Conservation (phyloP, 2,888 invertebrate genomes). For the Boloria selene region DNA sequence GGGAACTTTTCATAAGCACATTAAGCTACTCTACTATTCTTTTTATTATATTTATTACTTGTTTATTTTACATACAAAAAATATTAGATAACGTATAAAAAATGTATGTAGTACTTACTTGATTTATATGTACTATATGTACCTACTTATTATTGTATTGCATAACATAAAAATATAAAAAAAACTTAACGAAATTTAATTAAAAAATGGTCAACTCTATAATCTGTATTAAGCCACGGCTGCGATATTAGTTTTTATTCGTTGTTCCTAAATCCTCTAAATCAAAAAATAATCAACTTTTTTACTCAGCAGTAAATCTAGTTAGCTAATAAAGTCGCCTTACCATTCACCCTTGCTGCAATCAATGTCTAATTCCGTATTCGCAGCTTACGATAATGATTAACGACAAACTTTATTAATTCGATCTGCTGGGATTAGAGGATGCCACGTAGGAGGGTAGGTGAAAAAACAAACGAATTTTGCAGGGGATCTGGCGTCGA, state of each 20-base stretch:
- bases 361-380: slow-evolving; percentile 78
- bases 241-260: slow-evolving; percentile 31
- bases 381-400: slow-evolving; percentile 80
- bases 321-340: slow-evolving; percentile 64
- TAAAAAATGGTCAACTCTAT: slow-evolving; percentile 4
- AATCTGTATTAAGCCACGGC: slow-evolving; percentile 22
- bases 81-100: no score
- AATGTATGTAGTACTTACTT: no score
- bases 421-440: slow-evolving; percentile 76
- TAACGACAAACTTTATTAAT: slow-evolving; percentile 80
- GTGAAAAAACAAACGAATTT: slow-evolving; percentile 75
- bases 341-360: slow-evolving; percentile 68
- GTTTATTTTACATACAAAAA: background rate
- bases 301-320: slow-evolving; percentile 58
- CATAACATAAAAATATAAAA: background rate
- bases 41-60: no score
- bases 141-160: no score
- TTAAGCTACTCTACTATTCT: slow-evolving; percentile 2
- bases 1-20: slow-evolving; percentile 29
- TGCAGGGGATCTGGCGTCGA: slow-evolving; percentile 60
- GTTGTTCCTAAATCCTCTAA: slow-evolving; percentile 38
- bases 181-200: slow-evolving; percentile 3
- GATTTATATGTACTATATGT: no score
- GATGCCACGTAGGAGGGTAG: slow-evolving; percentile 59
- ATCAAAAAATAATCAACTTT: slow-evolving; percentile 51